Evolutionary conservation across 2,113 vertebrate genomes (phyloP).

Genomic region (Acinonyx jubatus): DNA sequence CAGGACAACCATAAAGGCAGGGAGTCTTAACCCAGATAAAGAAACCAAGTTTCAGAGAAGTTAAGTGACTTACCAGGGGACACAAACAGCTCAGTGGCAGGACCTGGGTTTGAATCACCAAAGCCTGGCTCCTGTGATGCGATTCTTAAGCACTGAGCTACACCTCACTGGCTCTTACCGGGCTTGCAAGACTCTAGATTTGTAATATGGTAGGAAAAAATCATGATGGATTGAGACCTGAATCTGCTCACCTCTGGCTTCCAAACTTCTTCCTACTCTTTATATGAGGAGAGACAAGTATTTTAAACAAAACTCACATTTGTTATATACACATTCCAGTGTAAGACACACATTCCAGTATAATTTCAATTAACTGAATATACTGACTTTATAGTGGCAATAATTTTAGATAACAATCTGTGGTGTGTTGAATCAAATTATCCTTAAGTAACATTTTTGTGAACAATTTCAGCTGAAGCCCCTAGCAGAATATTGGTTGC

Average conservation of each 20-base stretch:
- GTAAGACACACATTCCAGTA: background rate
- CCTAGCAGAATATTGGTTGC: background rate
- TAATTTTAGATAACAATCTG: constrained; percentile 34
- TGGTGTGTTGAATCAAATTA: background rate
- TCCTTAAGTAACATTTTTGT: background rate
- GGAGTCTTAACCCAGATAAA: background rate
- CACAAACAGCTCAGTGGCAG: background rate
- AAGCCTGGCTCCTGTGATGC: no score
- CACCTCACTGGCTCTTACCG: background rate
- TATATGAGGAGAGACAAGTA: background rate
- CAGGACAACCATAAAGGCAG: background rate
- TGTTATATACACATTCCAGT: background rate
- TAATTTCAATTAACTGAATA: constrained; percentile 29
- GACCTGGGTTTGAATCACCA: background rate
- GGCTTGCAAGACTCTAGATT: background rate
- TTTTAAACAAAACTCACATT: constrained; percentile 51
- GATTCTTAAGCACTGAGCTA: background rate
- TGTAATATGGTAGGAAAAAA: background rate
- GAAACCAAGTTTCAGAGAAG: background rate
- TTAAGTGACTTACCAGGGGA: background rate
- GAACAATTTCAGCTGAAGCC: background rate
- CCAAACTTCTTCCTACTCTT: background rate
- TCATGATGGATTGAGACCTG: background rate
- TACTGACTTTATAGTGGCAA: background rate
- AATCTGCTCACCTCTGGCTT: background rate